Evolutionary conservation across 2,113 vertebrate species (phyloP), one percentile per base, ranked within the genome.

Genomic region (Bos javanicus): DNA sequence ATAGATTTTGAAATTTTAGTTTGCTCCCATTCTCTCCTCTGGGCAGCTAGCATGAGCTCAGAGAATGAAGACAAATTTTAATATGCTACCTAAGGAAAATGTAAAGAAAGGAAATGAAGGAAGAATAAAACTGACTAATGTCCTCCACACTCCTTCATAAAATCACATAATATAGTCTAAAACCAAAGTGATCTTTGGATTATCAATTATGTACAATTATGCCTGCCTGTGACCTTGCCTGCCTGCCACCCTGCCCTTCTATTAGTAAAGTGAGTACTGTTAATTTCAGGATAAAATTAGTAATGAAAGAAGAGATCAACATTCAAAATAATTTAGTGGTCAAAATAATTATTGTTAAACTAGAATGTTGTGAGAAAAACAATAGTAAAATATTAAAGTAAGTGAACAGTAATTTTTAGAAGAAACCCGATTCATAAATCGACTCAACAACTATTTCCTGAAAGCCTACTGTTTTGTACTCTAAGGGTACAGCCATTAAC

Each of bases 221-320:
- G 62, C 43, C 39, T 48, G 33, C 39, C 54, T 92, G 25, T 26
- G 9, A 39, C 7, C 82, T 48, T 52, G 26, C 36, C 57, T 87
- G 36, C 23, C 39, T 36, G n/a, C n/a, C 12, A 57, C n/a, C 52
- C 56, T 85, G 48, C 21, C 57, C 14, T 90, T 83, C 26, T 36
- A 86, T 82, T 94, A 57, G 59, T 36, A 59, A 94, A 83, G 54
- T 60, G 0, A 90, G 9, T 50, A 93, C 15, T 87, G 16, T 78
- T 81, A 74, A 94, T 95, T 88, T 91, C 33, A 95, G 82, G 23
- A 62, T 86, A 93, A 94, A 95, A 78, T 90, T 76, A 86, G 25
- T 62, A 85, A 56, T 85, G n/a, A 90, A 95, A 94, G 95, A 90
- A 95, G 78, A 92, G 1, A 85, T 54, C 14, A 86, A 64, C 87